A percentile compares a stretch with the other conserved stretches of the same genome.
Evolutionary conservation across 2,113 vertebrate genomes (phyloP).

Genomic region (Thermophis baileyi): DNA sequence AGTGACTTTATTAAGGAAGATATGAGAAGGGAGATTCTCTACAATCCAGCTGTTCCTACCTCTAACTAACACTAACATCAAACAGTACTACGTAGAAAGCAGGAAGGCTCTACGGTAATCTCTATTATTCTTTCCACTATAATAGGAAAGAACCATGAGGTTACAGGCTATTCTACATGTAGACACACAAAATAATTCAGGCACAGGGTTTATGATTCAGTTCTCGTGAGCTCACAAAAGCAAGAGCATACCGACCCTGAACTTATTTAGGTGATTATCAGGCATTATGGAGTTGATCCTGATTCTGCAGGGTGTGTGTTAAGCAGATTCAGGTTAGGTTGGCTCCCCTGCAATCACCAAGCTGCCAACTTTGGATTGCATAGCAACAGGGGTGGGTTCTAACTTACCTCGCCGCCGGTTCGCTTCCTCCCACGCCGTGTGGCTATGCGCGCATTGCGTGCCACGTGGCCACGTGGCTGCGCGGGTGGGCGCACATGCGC

Average conservation of each 20-base stretch:
- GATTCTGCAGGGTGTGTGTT: background rate
- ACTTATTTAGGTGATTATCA: background rate
- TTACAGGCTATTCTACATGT: constrained; percentile 34
- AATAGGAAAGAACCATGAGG: constrained; percentile 42
- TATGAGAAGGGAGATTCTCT: background rate
- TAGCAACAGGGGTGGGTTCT: too few relatives aligned
- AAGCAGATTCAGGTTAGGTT: background rate
- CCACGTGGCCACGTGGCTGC: too few relatives aligned
- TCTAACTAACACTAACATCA: too few relatives aligned
- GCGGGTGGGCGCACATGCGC: too few relatives aligned
- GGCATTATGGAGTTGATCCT: background rate
- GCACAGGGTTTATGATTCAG: constrained; percentile 31
- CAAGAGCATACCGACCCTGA: background rate
- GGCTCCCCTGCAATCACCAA: background rate
- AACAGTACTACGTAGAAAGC: background rate
- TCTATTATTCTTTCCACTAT: constrained; percentile 14
- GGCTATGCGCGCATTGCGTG: too few relatives aligned
- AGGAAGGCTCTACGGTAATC: background rate
- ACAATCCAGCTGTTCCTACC: background rate
- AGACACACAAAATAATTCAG: constrained; percentile 45
- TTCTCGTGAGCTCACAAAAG: constrained; percentile 24
- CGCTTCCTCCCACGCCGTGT: too few relatives aligned
- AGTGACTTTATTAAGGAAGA: background rate
- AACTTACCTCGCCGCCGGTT: too few relatives aligned
- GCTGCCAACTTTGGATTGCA: background rate